Base-by-base conservation (phyloP, 2,113 vertebrate species). In the Anser brachyrhynchus region DNA sequence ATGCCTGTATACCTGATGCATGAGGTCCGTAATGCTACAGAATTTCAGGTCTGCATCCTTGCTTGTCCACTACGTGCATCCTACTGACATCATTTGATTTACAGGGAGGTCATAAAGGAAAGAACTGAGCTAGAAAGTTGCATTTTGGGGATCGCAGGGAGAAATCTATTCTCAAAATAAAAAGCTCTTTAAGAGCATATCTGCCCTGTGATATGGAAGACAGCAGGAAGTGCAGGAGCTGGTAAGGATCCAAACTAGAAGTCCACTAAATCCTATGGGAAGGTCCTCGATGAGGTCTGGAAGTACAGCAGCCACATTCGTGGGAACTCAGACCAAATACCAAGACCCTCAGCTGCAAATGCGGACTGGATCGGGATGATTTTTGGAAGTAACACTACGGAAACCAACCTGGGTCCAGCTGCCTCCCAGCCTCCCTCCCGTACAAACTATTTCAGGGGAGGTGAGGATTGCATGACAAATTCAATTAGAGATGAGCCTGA, bases 401-500 rank as follows among this genome's bases (percentile, higher is more conserved):
- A 78, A 91, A 85, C 10, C 13, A 11, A 3, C 54, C 77, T 31
- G 62, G 66, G 89, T 89, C 93, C 93, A 58, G 89, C 66, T 93
- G 87, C 77, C 62, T 93, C 74, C 33, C 77, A 39, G 77, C 31
- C 39, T 84, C 67, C 54, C 66, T 84, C 73, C 70, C 1, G 0
- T 28, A 79, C 73, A 89, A 91, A 72, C 8, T 18, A 13, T 93
- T 95, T 90, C 43, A 88, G 78, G 58, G 92, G 89, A 95, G 87
- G 95, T 75, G 85, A 85, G 73, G 92, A 75, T 73, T 91, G 80
- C 92, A 87, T 84, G 91, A 90, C 89, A 94, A 90, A 93, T 92
- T 94, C 86, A 93, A 96, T 97, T 95, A 97, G 86, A 84, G 71
- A 93, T 69, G 77, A 93, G 84, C 93, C 88, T 72, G 64, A 90